Percentiles rank a stretch among this genome's conserved stretches.
Evolutionary conservation across 2,797 vertebrate species (phyloP).

Genomic region (Tinamus major): DNA sequence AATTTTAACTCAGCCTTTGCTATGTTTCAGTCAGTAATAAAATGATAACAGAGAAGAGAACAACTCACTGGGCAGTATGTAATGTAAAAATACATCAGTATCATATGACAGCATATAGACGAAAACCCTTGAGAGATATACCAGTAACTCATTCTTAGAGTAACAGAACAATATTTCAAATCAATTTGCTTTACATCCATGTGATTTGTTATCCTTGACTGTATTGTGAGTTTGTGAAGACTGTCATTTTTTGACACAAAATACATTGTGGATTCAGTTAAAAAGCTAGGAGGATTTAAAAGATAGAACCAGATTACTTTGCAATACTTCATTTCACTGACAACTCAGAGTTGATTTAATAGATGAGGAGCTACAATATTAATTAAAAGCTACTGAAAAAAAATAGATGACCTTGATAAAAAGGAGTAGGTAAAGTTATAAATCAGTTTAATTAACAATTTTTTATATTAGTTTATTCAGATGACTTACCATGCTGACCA

Average conservation of each 20-base stretch:
- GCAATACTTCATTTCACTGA: conserved; percentile 47
- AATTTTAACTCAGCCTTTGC: not conserved
- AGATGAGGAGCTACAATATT: conserved; percentile 60
- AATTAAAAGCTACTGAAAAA: conserved; percentile 63
- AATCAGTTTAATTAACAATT: conserved; percentile 73
- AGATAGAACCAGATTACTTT: conserved; percentile 49
- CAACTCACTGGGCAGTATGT: not conserved
- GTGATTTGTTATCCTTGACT: conserved; percentile 30
- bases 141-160: conserved; percentile 7
- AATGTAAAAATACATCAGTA: not conserved
- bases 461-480: conserved; percentile 57
- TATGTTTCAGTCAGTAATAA: conserved; percentile 7
- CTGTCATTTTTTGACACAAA: conserved; percentile 54
- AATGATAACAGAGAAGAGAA: not conserved
- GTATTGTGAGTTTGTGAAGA: conserved; percentile 26
- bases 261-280: conserved; percentile 45
- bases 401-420: conserved; percentile 68
- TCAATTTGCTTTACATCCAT: conserved; percentile 1
- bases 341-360: conserved; percentile 54
- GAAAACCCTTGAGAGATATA: conserved; percentile 21
- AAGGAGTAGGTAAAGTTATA: conserved; percentile 60
- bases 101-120: not conserved
- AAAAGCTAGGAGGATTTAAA: conserved; percentile 63
- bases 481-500: conserved; percentile 57
- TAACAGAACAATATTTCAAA: conserved; percentile 40